phyloP scores from a whole-genome alignment of 1,140 invertebrate genomes.

The Vanessa tameamea region DNA sequence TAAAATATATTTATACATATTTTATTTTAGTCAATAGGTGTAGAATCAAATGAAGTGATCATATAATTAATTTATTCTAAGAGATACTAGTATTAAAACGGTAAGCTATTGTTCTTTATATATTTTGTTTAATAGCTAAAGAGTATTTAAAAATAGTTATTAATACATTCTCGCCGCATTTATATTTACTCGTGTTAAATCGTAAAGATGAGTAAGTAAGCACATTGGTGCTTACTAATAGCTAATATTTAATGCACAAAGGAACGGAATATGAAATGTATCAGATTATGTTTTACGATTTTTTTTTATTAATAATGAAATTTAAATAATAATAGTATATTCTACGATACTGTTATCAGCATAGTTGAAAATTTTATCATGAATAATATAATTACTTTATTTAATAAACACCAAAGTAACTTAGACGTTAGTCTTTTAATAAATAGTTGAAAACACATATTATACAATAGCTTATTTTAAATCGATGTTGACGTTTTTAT shows the following conservation, averaged over 20 bases:
- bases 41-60: constrained; percentile 29
- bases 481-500: constrained; percentile 2
- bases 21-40: constrained; percentile 36
- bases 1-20: constrained; percentile 29
- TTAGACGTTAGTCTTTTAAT: not conserved
- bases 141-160: constrained; percentile 1
- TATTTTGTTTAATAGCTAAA: not conserved
- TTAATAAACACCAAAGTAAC: not conserved
- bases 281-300: too few relatives aligned
- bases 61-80: constrained; percentile 32
- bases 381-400: too few relatives aligned
- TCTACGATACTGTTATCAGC: not conserved
- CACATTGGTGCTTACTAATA: not conserved
- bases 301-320: not conserved
- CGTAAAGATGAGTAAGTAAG: too few relatives aligned
- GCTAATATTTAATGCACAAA: not conserved
- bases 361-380: not conserved
- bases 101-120: constrained; percentile 27
- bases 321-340: not conserved
- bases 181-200: too few relatives aligned
- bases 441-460: constrained; percentile 5
- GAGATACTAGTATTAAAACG: constrained; percentile 33
- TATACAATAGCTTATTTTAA: constrained; percentile 1
- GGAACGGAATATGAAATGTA: not conserved
- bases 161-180: not conserved